Evolutionary conservation across 2,888 invertebrate species (phyloP).

Genomic region (Boloria euphrosyne): DNA sequence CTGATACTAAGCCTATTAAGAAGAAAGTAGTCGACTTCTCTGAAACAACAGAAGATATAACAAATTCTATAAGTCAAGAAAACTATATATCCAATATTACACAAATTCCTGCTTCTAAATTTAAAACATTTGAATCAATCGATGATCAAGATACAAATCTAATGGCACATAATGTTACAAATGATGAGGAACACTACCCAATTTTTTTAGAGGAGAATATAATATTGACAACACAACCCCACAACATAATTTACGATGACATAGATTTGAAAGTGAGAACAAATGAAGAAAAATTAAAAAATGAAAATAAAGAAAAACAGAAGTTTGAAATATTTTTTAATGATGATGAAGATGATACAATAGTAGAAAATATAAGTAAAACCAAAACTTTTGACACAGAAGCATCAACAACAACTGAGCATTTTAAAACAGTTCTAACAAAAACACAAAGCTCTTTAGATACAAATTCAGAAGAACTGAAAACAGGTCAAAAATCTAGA

Average conservation of each 20-base stretch:
- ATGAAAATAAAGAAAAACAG: constrained; percentile 29
- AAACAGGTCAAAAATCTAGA: constrained; percentile 26
- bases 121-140: constrained; percentile 26
- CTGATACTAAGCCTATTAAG: constrained; percentile 59
- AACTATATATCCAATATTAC: constrained; percentile 1
- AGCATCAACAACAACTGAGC: constrained; percentile 5
- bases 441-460: constrained; percentile 1
- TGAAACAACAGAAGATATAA: constrained; percentile 4
- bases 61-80: constrained; percentile 8
- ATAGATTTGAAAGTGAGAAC: constrained; percentile 10
- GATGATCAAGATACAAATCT: constrained; percentile 26
- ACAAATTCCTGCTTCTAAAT: neutral
- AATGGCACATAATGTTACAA: neutral
- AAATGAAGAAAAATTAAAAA: constrained; percentile 1
- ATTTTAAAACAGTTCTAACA: neutral
- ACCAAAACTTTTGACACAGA: neutral
- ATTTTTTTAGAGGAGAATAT: neutral
- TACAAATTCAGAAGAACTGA: constrained; percentile 5
- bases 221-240: constrained; percentile 3
- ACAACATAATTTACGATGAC: neutral
- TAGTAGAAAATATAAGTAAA: constrained; percentile 20
- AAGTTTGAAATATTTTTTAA: constrained; percentile 45
- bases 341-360: constrained; percentile 44
- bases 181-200: neutral
- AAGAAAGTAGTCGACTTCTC: constrained; percentile 40